Conservation (phyloP, 2,797 vertebrate genomes). For the Urosaurus nigricauda region DNA sequence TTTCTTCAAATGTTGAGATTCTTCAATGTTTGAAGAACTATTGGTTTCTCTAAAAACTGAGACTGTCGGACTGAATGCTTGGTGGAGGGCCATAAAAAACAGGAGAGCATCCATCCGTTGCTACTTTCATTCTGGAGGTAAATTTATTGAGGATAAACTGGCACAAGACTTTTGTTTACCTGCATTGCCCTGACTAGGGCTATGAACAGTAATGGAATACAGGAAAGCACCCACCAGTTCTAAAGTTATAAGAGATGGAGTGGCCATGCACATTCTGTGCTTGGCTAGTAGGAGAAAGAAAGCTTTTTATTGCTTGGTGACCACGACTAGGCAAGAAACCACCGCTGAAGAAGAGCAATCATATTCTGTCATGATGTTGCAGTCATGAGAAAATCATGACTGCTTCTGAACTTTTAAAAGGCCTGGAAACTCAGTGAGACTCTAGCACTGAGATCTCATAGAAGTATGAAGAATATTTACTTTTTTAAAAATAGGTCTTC, state of each 20-base stretch:
- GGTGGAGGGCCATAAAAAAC: neutral
- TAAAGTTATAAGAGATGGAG: neutral
- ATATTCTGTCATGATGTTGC: no score
- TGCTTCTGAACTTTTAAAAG: neutral
- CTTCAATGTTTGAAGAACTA: no score
- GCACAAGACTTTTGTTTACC: no score
- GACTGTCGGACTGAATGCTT: no score
- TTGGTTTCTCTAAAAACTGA: no score
- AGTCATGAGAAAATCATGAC: neutral
- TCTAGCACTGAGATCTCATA: no score
- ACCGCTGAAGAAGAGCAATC: neutral
- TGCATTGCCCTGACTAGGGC: no score
- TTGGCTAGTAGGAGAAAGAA: neutral
- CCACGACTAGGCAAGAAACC: neutral
- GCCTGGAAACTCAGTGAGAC: neutral
- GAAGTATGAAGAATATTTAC: neutral
- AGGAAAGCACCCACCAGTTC: neutral
- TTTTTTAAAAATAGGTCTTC: no score
- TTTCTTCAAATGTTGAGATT: neutral
- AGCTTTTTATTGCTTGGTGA: neutral
- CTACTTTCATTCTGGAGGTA: neutral
- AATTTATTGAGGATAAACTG: no score
- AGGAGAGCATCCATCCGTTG: neutral
- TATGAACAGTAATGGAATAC: neutral
- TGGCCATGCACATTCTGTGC: neutral